Base-by-base conservation (phyloP, 2,888 invertebrate species). In the Pachymerium ferrugineum region DNA sequence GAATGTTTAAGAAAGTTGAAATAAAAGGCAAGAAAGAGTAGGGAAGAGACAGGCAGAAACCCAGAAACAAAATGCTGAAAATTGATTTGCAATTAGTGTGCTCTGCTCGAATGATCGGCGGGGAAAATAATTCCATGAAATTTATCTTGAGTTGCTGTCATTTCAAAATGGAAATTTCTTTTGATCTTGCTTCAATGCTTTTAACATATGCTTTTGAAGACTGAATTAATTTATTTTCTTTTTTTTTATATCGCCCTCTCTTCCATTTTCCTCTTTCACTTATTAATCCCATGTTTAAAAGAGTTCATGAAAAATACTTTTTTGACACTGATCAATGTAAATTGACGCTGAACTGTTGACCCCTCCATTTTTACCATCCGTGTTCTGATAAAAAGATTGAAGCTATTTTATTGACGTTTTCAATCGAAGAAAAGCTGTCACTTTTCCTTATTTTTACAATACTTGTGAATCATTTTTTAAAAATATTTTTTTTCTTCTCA, bases 131-230 rank as follows among this genome's bases (percentile, higher is more conserved):
- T 54, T 54, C 54, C 54, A 54, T 54, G 54, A 54, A 54, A 54
- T 54, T 54, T 54, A 54, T 54, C 54, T 54, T 22, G 54, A 54
- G 54, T 54, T 54, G 54, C 54, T 54, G 54, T 54, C 54, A 54
- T 54, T 54, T 54, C 54, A 54, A 54, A 54, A 54, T 54, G 54
- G 54, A 54, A 54, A 54, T 54, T 54, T 54, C 54, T 54, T n/a
- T 54, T 54, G 54, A 54, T 54, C 54, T 54, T 25, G 54, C 54
- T 54, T 54, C 54, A 54, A 22, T 54, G 54, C 54, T 25, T 54
- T 54, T 54, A 54, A 54, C 54, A 54, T 54, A 54, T 54, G 54
- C 54, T 54, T 54, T 54, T 54, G 54, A 54, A 54, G 54, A 54
- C 54, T 54, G 54, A 54, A 54, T 54, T 54, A 54, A 54, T 54